A percentile compares a stretch with the other conserved stretches of the same genome.
phyloP scores from a whole-genome alignment of 2,797 vertebrate genomes.

The Ceyx erithaca region DNA sequence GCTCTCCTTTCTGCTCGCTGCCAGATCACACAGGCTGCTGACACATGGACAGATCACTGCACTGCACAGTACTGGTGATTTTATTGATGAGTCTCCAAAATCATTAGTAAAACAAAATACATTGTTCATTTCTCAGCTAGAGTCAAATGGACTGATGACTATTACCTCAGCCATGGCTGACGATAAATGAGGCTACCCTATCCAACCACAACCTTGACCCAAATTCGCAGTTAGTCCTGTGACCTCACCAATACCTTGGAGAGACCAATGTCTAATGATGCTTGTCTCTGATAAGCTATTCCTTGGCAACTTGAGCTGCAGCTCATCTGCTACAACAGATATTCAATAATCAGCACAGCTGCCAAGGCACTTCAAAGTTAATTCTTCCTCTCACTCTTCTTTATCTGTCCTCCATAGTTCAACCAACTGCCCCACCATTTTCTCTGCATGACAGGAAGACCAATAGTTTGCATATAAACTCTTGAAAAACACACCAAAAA shows the following conservation, averaged over 20 bases:
- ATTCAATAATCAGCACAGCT: constrained; percentile 29
- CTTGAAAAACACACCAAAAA: background rate
- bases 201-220: constrained; percentile 68
- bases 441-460: background rate
- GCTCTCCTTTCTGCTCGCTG: background rate
- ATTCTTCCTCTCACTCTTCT: background rate
- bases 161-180: constrained; percentile 56
- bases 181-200: constrained; percentile 72
- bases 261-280: constrained; percentile 59
- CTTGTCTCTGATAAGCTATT: constrained; percentile 52
- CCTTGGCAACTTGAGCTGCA: constrained; percentile 56
- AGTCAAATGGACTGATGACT: constrained; percentile 72
- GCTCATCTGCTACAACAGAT: constrained; percentile 55
- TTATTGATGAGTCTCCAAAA: constrained; percentile 77
- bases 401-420: background rate
- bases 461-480: background rate
- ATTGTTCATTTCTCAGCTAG: constrained; percentile 69
- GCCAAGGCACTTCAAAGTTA: constrained; percentile 33
- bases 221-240: constrained; percentile 66
- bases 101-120: constrained; percentile 76
- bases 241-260: constrained; percentile 59
- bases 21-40: background rate
- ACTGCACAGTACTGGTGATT: constrained; percentile 67
- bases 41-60: constrained; percentile 56
- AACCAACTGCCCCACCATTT: background rate